These are phyloP conservation scores for Tetraneura akinire DNA, from an alignment of 1,140 invertebrate genomes.

Conservation along the genomic window DNA sequence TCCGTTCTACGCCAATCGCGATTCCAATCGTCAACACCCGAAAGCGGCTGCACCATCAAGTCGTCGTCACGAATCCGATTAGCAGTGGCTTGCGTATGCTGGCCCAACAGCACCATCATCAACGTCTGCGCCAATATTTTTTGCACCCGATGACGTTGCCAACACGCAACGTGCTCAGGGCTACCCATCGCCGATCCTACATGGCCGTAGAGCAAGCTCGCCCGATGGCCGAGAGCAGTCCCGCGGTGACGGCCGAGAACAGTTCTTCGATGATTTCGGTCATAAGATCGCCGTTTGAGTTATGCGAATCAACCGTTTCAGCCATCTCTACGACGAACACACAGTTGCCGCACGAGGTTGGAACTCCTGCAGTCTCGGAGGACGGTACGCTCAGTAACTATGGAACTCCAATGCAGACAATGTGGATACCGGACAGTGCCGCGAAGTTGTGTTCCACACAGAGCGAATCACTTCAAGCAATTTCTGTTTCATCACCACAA, in stretches of 20 bases:
- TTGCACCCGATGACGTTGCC: background rate
- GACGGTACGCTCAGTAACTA: slow-evolving; percentile 5
- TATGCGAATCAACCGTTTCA: background rate
- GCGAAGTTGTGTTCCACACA: no score
- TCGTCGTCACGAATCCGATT: no score
- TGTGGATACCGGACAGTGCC: no score
- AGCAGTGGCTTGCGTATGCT: background rate
- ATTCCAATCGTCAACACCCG: background rate
- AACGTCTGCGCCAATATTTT: no score
- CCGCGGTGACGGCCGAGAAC: no score
- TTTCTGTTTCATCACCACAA: no score
- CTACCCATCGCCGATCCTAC: background rate
- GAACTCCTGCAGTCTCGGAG: background rate
- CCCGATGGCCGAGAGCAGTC: slow-evolving; percentile 30
- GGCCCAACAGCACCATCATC: background rate
- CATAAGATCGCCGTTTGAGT: background rate
- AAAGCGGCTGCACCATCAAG: background rate
- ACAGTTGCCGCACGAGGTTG: background rate
- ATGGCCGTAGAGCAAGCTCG: background rate
- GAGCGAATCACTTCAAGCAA: no score
- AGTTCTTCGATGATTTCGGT: no score
- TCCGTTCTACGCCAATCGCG: background rate
- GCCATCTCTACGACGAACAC: background rate
- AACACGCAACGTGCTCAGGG: background rate
- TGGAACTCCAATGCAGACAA: slow-evolving; percentile 7